Conservation (phyloP, 2,113 vertebrate genomes). For the Lagopus leucura region DNA sequence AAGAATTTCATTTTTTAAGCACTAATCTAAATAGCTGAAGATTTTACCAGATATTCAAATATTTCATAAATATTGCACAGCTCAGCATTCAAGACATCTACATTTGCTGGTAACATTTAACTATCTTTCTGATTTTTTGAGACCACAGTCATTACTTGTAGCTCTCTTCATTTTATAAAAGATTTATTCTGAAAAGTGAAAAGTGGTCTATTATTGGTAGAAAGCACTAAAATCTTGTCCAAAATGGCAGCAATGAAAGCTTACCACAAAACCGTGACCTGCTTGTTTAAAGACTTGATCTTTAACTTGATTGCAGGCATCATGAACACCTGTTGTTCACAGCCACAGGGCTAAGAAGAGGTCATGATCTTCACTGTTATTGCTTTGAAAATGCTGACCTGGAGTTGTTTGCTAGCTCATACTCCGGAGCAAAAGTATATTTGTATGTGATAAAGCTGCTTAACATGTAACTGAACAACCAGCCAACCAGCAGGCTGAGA, state of each 20-base stretch:
- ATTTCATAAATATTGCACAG: neutral
- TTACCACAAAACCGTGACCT: neutral
- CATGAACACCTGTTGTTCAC: neutral
- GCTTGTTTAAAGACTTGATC: neutral
- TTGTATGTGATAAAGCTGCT: neutral
- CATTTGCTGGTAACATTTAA: neutral
- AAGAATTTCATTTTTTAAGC: neutral
- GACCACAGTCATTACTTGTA: neutral
- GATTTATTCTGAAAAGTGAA: neutral
- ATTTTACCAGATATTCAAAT: neutral
- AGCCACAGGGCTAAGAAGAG: neutral
- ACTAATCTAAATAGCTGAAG: neutral
- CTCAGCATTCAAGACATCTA: slow-evolving; percentile 1
- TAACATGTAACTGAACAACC: neutral
- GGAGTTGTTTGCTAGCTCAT: neutral
- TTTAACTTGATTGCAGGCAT: neutral
- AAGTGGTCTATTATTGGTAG: neutral
- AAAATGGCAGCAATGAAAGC: neutral
- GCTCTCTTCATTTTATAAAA: neutral
- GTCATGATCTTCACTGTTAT: neutral
- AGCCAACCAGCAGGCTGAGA: neutral
- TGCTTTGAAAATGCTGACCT: neutral
- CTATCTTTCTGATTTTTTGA: neutral
- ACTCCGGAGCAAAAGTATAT: neutral
- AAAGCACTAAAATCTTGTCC: neutral